These are phyloP conservation scores for Dermatophagoides farinae DNA, from an alignment of 1,140 invertebrate genomes.

Conservation along the genomic window DNA sequence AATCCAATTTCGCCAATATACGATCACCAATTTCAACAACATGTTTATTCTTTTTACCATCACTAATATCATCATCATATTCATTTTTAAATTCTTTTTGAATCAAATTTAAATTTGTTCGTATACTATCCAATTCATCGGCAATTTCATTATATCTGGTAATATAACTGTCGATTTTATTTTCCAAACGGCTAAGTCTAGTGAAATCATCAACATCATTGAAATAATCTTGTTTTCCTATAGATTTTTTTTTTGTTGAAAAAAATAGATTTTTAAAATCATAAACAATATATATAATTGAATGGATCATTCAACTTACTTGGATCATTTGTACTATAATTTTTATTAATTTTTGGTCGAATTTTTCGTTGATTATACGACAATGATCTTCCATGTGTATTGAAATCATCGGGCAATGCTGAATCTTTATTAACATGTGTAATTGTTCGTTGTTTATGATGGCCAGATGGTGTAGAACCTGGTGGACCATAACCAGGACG, in stretches of 20 bases:
- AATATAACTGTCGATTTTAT: not conserved
- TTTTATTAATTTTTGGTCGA: not conserved
- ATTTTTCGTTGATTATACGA: not conserved
- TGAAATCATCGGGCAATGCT: not conserved
- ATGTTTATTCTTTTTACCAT: not conserved
- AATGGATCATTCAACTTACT: not conserved
- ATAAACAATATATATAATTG: not conserved
- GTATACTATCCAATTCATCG: not conserved
- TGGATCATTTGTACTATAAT: constrained; percentile 20
- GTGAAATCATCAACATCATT: constrained; percentile 3
- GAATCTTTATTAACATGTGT: not conserved
- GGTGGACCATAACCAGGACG: too few species aligned
- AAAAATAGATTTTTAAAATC: not conserved
- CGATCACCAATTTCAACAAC: not conserved
- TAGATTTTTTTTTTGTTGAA: not conserved
- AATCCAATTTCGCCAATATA: not conserved
- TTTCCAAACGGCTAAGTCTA: not conserved
- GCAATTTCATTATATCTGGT: not conserved
- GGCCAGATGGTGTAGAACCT: not conserved
- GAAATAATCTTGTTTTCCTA: not conserved
- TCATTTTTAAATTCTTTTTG: constrained; percentile 1
- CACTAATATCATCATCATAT: not conserved
- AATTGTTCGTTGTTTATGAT: not conserved
- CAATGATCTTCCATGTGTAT: not conserved
- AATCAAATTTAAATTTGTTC: not conserved